Conservation (phyloP, 1,140 invertebrate genomes). For the Octopus sinensis region DNA sequence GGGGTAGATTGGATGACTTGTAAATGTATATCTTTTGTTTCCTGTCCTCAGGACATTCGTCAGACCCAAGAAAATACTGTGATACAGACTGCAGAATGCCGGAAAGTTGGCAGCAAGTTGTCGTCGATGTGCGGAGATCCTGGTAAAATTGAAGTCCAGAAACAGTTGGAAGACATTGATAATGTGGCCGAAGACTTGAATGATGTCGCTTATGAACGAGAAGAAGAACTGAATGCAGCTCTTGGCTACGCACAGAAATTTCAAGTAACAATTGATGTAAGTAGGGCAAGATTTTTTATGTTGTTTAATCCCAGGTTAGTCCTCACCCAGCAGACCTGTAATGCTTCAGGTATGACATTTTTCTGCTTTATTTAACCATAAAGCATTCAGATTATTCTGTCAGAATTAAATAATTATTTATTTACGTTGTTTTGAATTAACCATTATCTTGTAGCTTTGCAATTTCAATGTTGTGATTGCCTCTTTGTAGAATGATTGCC, state of each 20-base stretch:
- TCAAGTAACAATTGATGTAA: constrained; percentile 83
- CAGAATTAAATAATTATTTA: no score
- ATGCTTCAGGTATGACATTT: no score
- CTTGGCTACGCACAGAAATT: constrained; percentile 93
- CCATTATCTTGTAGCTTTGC: no score
- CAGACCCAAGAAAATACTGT: constrained; percentile 87
- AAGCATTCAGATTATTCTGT: no score
- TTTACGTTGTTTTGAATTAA: no score
- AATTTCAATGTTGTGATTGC: no score
- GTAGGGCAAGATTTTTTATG: background rate
- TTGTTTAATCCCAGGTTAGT: no score
- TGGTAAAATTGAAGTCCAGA: constrained; percentile 94
- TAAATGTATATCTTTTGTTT: background rate
- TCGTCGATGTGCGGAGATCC: constrained; percentile 91
- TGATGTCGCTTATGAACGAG: constrained; percentile 47
- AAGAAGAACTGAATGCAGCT: constrained; percentile 79
- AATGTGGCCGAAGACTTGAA: constrained; percentile 50
- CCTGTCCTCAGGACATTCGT: constrained; percentile 69
- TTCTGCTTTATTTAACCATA: no score
- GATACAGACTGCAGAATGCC: constrained; percentile 86
- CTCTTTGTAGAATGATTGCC: no score
- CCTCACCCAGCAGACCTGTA: no score
- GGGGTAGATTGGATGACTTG: background rate
- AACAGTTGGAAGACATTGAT: constrained; percentile 76
- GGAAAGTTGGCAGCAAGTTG: constrained; percentile 83